Evolutionary conservation across 2,888 invertebrate genomes (phyloP), one percentile per base, ranked within the genome.

Genomic region (Pyrgus malvae): DNA sequence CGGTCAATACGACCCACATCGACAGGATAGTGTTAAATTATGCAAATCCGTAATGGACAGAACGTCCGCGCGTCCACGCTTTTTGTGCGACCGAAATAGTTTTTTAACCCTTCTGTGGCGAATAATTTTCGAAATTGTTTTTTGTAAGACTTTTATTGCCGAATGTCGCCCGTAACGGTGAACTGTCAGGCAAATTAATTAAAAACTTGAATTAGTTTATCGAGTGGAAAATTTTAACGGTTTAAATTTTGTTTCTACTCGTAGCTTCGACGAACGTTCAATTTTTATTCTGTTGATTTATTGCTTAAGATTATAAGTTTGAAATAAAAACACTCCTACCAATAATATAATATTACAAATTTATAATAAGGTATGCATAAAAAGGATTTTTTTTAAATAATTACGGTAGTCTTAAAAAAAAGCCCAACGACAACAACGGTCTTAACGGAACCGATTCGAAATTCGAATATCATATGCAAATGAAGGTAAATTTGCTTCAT

Each of bases 21-120:
- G 76, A 79, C 83, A 78, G 83, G 76, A 80, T 78, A 69, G 69
- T 71, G 63, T 62, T 89, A 78, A 88, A 89, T 83, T 85, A 89
- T 89, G 84, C 87, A 89, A 72, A 80, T 79, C 76, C 74, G 76
- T 86, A 88, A 88, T 86, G 84, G 88, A 83, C 80, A 78, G 72
- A 67, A 70, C 63, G 72, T 67, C 70, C 37, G 37, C 37, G 23
- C 23, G 23, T 23, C 23, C 65, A 65, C 55, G 63, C 69, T 71
- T 72, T 76, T 76, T 70, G 70, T 23, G 65, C 64, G 62, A 56
- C 58, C 70, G 63, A 76, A 82, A 83, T 81, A 83, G 84, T 80
- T 80, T 79, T 75, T 74, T 70, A 57, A 61, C 60, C 60, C 42
- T 54, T 48, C 42, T 38, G 38, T 42, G 44, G 40, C 53, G 42